Conservation (phyloP, 2,113 vertebrate species). For the Butorides virescens region DNA sequence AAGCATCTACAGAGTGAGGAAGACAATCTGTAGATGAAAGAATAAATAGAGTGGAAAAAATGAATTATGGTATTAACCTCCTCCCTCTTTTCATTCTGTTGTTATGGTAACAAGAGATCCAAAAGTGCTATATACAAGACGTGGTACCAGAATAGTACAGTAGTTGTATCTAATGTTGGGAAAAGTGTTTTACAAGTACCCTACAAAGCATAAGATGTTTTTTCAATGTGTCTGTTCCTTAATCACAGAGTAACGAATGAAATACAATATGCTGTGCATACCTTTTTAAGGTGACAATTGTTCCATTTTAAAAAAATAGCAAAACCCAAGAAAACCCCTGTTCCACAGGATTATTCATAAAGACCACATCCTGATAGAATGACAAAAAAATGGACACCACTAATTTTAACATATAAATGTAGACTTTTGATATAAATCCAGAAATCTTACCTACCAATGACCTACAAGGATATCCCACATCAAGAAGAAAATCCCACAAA, state of each 20-base stretch:
- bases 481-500: neutral
- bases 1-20: neutral
- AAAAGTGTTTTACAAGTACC: neutral
- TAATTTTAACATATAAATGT: neutral
- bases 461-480: neutral
- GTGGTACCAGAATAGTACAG: neutral
- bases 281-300: neutral
- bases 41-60: neutral
- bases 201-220: neutral
- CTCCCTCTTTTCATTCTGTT: neutral
- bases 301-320: neutral
- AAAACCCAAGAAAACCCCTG: rapidly evolving
- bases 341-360: neutral
- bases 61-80: neutral
- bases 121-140: neutral
- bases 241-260: neutral
- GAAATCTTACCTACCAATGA: neutral
- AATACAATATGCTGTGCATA: neutral
- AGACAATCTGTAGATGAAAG: neutral
- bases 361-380: neutral
- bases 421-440: neutral
- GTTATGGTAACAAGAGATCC: constrained; percentile 6
- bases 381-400: neutral
- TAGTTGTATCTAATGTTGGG: neutral
- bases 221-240: neutral